phyloP scores from a whole-genome alignment of 2,797 vertebrate genomes.

The Megaceryle alcyon region DNA sequence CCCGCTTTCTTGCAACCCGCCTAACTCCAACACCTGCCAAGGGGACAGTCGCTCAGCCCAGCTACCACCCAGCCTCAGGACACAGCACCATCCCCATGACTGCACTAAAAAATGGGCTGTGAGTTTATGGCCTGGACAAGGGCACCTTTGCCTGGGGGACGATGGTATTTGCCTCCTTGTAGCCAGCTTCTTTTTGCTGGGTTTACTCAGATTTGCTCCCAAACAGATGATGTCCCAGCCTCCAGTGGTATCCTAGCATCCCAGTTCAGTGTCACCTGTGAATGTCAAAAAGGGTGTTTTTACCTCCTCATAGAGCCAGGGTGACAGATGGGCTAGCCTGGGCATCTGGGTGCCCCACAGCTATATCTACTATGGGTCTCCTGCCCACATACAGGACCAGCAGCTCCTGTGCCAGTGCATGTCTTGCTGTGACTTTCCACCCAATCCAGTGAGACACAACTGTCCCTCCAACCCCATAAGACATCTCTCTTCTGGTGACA shows the following conservation, averaged over 20 bases:
- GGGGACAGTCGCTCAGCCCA: not conserved
- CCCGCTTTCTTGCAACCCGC: not conserved
- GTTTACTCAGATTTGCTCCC: not conserved
- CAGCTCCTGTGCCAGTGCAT: not conserved
- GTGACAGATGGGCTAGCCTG: not conserved
- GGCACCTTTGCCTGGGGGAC: not conserved
- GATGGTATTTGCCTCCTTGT: not conserved
- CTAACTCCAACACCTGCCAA: not conserved
- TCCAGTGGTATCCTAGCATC: not conserved
- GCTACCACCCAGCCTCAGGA: not conserved
- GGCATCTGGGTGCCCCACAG: not conserved
- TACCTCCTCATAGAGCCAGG: not conserved
- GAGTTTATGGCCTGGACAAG: not conserved
- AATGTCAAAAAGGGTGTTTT: not conserved
- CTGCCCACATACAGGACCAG: fast-evolving
- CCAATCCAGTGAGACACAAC: not conserved
- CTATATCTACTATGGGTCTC: not conserved
- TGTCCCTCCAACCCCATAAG: not conserved
- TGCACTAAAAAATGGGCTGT: not conserved
- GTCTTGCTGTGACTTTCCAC: not conserved
- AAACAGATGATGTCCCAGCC: not conserved
- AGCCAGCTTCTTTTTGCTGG: not conserved
- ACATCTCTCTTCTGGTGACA: not conserved
- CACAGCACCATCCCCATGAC: not conserved
- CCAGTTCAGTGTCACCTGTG: not conserved